These are phyloP conservation scores for Phalanger gymnotis DNA, from an alignment of 2,797 vertebrate genomes.

Conservation along the genomic window DNA sequence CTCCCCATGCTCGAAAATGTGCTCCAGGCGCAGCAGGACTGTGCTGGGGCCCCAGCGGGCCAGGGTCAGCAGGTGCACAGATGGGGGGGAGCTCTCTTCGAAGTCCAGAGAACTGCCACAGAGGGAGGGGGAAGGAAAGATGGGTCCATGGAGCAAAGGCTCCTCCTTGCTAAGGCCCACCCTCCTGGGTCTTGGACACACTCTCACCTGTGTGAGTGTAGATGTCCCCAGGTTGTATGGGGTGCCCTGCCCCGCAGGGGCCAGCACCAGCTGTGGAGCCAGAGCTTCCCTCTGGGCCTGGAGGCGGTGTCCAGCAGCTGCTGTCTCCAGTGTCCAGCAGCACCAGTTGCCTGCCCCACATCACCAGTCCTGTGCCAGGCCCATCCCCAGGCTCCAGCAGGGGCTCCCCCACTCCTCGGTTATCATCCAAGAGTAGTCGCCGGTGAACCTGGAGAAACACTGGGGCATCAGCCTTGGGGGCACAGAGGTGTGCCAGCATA, in stretches of 20 bases:
- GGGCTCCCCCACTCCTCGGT: constrained; percentile 64
- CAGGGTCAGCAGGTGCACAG: constrained; percentile 91
- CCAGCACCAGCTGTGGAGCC: constrained; percentile 88
- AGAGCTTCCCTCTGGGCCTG: constrained; percentile 86
- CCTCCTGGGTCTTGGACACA: background rate
- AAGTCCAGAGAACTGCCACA: constrained; percentile 89
- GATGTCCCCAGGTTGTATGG: background rate
- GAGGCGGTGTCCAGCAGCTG: constrained; percentile 87
- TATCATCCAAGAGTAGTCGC: constrained; percentile 88
- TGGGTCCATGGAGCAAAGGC: background rate
- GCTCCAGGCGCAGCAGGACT: constrained; percentile 91
- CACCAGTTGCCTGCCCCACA: constrained; percentile 89
- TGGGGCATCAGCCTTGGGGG: background rate
- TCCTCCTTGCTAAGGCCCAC: background rate
- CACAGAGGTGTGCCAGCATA: too few relatives aligned
- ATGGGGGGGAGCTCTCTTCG: constrained; percentile 86
- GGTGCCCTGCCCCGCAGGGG: constrained; percentile 11
- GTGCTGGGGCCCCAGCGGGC: constrained; percentile 84
- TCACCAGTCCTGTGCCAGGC: constrained; percentile 83
- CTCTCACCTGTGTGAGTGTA: constrained; percentile 60
- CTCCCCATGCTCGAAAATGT: constrained; percentile 89
- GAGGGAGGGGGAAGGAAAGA: background rate
- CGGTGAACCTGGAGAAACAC: constrained; percentile 88
- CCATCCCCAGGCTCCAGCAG: constrained; percentile 85
- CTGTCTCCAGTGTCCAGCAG: constrained; percentile 81